Percentiles rank a stretch among this genome's conserved stretches.
These are phyloP conservation scores for Anastrepha ludens DNA, from an alignment of 1,140 invertebrate species.

Conservation along the genomic window DNA sequence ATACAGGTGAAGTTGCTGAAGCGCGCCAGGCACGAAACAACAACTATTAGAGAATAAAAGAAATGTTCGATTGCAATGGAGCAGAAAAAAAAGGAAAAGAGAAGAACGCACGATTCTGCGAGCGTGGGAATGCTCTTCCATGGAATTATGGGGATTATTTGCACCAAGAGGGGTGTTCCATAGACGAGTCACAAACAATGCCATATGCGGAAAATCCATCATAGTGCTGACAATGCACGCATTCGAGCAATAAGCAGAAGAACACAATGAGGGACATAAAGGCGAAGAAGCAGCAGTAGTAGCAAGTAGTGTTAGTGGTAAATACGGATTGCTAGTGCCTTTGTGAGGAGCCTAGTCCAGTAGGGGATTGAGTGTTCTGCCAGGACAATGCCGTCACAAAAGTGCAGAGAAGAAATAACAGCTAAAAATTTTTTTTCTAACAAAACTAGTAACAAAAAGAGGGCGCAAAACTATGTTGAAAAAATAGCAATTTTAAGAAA, in stretches of 20 bases:
- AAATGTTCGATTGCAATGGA: neutral
- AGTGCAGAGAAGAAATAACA: neutral
- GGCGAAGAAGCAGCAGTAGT: neutral
- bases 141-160: conserved; percentile 27
- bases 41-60: neutral
- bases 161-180: neutral
- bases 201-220: conserved; percentile 41
- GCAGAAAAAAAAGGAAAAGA: neutral
- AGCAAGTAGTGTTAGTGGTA: neutral
- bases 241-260: neutral
- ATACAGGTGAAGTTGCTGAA: neutral
- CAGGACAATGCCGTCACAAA: neutral
- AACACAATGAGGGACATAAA: neutral
- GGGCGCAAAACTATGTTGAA: neutral
- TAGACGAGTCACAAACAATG: conserved; percentile 18
- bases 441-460: neutral
- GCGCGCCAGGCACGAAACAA: conserved; percentile 37
- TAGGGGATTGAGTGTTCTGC: neutral
- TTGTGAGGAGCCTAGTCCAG: neutral
- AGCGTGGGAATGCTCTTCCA: conserved; percentile 28
- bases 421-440: no score
- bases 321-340: neutral
- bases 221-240: conserved; percentile 22
- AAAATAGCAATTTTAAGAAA: neutral
- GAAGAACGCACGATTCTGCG: neutral